phyloP scores from a whole-genome alignment of 1,140 invertebrate species.

The Himalopsyche phryganea region DNA sequence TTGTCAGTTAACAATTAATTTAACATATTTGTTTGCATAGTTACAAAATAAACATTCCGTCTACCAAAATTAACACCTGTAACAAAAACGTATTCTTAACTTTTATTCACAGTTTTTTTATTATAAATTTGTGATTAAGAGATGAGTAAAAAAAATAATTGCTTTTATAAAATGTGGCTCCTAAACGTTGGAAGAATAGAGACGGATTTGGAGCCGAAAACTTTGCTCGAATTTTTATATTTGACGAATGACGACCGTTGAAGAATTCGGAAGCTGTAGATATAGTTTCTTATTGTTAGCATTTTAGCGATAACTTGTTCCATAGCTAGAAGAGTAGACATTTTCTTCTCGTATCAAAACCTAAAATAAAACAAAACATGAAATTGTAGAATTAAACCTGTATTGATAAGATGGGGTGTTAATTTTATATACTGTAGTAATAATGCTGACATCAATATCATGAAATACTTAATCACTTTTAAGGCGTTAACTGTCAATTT shows the following conservation, averaged over 20 bases:
- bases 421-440: no score
- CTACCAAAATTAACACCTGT: no score
- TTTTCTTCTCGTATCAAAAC: neutral
- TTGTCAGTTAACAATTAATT: no score
- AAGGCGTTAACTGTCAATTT: no score
- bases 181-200: neutral
- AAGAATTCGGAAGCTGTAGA: neutral
- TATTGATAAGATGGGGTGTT: no score
- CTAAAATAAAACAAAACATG: neutral
- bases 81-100: no score
- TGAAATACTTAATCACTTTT: no score
- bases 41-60: no score
- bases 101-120: no score
- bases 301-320: neutral
- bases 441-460: no score
- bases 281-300: neutral
- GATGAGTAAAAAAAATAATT: slow-evolving; percentile 1
- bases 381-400: neutral
- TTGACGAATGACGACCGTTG: neutral
- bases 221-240: neutral
- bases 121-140: no score
- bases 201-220: neutral
- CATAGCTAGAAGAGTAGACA: neutral
- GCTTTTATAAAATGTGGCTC: slow-evolving; percentile 2
- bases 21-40: no score